Evolutionary conservation across 2,888 invertebrate species (phyloP), one percentile per base, ranked within the genome.

Genomic region (Andrena trimmerana): DNA sequence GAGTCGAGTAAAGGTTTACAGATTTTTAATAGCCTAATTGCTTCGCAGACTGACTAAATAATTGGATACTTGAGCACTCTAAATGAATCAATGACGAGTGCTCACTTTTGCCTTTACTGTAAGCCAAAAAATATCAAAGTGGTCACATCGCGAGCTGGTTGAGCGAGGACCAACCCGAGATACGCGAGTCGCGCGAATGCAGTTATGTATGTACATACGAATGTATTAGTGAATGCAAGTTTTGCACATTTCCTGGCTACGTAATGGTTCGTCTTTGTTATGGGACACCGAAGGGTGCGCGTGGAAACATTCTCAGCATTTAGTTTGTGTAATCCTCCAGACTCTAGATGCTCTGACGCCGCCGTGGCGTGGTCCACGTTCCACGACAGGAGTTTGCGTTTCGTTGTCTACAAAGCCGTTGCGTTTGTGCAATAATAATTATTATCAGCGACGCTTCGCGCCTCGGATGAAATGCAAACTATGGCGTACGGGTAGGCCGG

Each of bases 221-320:
- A 57, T 50, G 68, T 65, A 70, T 60, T 16, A 10, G 71, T 57
- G 57, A 13, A 60, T 63, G 54, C 68, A 78, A 86, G 65, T 86
- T 86, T 80, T 57, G 48, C 57, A 57, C 62, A 57, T 54, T 48
- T 69, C 33, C 29, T 13, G 20, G 36, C 48, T 48, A 73, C 20
- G 24, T 70, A 70, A 79, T 75, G 52, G 69, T 29, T 42, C 70
- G 75, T 63, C 50, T 60, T 86, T 75, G 81, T 71, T 62, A 48
- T 48, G 20, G 36, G 76, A 73, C 52, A 52, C 31, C 27, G 50
- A 31, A n/a, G 42, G 33, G 10, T 6, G 13, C 33, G 24, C 10
- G 24, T 29, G 62, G 75, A 72, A 75, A 78, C 65, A 75, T 86
- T 66, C 74, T 57, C 78, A 81, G 63, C 59, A 77, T 86, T 81